These are phyloP conservation scores for Lepilemur ruficaudatus DNA, from an alignment of 2,797 vertebrate species.

Conservation along the genomic window DNA sequence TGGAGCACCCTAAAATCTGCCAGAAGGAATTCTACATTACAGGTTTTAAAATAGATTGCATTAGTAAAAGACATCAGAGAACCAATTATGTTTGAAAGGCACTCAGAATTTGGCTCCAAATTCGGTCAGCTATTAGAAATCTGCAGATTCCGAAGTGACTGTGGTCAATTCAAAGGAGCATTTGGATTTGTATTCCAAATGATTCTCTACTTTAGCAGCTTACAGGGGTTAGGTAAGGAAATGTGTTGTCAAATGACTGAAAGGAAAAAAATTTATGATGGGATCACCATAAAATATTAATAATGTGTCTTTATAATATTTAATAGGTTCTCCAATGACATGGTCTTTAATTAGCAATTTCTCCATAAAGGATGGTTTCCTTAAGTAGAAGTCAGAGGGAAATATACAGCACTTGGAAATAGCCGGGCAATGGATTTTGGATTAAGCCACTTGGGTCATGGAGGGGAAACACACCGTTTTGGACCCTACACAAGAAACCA, in stretches of 20 bases:
- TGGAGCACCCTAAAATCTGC: background rate
- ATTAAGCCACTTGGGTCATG: background rate
- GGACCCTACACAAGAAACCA: background rate
- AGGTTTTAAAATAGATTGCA: constrained; percentile 20
- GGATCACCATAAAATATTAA: background rate
- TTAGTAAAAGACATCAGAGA: background rate
- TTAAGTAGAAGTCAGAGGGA: background rate
- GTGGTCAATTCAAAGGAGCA: background rate
- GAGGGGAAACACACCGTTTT: no score
- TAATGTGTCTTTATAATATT: background rate
- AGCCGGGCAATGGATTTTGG: background rate
- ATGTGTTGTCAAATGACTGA: background rate
- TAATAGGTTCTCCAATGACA: background rate
- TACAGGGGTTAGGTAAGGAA: background rate
- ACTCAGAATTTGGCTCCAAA: background rate
- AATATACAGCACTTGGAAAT: background rate
- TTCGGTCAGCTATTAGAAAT: background rate
- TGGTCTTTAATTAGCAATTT: background rate
- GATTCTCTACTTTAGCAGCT: background rate
- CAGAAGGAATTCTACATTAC: background rate
- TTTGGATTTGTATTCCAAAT: background rate
- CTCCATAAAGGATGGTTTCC: background rate
- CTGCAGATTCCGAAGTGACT: background rate
- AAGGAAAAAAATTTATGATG: background rate
- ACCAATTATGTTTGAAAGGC: background rate